These are phyloP conservation scores for Lepas anatifera DNA, from an alignment of 2,888 invertebrate species.

Conservation along the genomic window DNA sequence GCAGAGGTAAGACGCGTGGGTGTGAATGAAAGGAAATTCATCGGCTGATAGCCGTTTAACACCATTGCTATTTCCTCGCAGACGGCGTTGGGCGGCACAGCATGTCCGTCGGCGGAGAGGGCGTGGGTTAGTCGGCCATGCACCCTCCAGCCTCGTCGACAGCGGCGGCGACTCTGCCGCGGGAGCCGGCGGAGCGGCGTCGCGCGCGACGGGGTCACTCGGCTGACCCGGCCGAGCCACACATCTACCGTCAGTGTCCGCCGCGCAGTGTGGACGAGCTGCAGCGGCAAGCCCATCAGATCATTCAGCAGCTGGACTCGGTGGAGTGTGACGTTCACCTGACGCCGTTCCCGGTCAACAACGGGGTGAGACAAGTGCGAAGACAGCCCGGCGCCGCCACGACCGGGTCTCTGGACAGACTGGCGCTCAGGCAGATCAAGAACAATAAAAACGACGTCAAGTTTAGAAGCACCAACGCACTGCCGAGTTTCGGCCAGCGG, in stretches of 20 bases:
- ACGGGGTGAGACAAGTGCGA: background rate
- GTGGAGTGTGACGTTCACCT: background rate
- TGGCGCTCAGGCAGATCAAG: background rate
- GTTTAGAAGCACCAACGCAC: background rate
- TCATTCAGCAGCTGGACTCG: background rate
- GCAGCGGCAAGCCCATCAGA: background rate
- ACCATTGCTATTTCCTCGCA: too few species aligned
- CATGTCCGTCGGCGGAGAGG: too few species aligned
- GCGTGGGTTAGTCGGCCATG: too few species aligned
- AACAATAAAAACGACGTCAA: background rate
- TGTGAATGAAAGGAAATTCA: too few species aligned
- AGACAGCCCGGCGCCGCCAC: background rate
- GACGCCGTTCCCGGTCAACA: background rate
- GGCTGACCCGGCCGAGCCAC: background rate
- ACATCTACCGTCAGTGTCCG: background rate
- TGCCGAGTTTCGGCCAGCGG: background rate
- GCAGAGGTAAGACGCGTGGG: too few species aligned
- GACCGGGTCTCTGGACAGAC: background rate
- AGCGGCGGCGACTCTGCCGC: too few species aligned
- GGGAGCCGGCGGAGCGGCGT: too few species aligned
- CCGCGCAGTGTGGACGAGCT: background rate
- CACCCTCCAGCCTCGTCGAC: too few species aligned
- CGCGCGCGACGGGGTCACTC: background rate
- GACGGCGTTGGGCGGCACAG: too few species aligned
- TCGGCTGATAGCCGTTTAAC: too few species aligned